These are phyloP conservation scores for Epistrophella euchroma DNA, from an alignment of 2,888 invertebrate genomes.

Conservation along the genomic window DNA sequence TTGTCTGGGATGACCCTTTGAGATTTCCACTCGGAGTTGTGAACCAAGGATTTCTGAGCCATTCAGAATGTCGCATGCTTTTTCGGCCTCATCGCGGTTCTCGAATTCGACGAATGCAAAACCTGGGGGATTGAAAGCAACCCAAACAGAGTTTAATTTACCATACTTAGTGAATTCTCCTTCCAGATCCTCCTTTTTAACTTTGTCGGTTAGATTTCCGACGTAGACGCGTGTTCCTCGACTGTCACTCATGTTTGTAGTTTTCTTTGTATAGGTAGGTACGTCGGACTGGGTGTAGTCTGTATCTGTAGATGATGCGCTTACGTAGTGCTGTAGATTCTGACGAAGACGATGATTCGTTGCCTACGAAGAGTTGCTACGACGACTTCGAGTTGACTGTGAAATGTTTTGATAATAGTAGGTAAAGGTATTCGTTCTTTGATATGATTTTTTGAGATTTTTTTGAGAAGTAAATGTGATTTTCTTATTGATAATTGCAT, in stretches of 20 bases:
- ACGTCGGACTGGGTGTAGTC: constrained; percentile 33
- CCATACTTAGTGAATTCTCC: constrained; percentile 96
- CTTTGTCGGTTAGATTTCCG: constrained; percentile 93
- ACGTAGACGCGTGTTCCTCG: constrained; percentile 93
- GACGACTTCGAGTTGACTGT: constrained; percentile 77
- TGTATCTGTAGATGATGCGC: constrained; percentile 32
- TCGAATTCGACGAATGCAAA: constrained; percentile 97
- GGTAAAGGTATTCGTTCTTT: constrained; percentile 77
- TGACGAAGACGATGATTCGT: constrained; percentile 54
- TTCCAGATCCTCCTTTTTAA: constrained; percentile 96
- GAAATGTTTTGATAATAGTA: constrained; percentile 78
- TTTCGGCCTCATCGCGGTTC: constrained; percentile 94
- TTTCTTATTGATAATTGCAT: constrained; percentile 64
- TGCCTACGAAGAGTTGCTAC: constrained; percentile 75
- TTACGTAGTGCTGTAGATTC: constrained; percentile 46
- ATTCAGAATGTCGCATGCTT: constrained; percentile 93
- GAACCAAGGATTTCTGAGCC: constrained; percentile 94
- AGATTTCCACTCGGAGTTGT: constrained; percentile 94
- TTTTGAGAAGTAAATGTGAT: constrained; percentile 69
- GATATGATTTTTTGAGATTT: constrained; percentile 52
- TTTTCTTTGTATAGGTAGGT: constrained; percentile 15
- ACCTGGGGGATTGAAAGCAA: constrained; percentile 95
- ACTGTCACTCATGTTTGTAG: constrained; percentile 81
- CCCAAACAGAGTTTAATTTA: constrained; percentile 96
- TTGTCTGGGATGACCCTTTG: constrained; percentile 91